Evolutionary conservation across 2,113 vertebrate species (phyloP).

Genomic region (Salminus brasiliensis): DNA sequence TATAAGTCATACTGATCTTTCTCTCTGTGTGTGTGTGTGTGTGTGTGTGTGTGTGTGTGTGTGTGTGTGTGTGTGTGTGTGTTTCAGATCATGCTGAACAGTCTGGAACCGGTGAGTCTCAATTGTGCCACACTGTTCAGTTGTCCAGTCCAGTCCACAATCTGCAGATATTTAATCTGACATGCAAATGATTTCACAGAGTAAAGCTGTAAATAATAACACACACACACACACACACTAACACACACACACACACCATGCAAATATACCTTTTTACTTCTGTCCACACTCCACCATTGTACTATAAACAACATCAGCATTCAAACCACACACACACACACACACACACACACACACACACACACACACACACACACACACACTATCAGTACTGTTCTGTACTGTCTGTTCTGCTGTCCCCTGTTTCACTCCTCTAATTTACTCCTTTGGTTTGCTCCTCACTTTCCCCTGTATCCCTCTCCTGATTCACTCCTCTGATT

Average conservation of each 20-base stretch:
- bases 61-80: slow-evolving; percentile 16
- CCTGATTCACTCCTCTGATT: no score
- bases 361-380: no score
- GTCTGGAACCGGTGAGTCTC: slow-evolving; percentile 72
- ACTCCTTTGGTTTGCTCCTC: not conserved
- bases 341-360: not conserved
- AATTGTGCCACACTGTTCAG: not conserved
- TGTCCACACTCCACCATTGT: not conserved
- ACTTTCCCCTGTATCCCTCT: accelerated
- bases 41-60: not conserved
- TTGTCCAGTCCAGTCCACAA: not conserved
- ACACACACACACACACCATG: not conserved
- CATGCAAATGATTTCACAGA: slow-evolving; percentile 31
- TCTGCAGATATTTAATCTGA: slow-evolving; percentile 3
- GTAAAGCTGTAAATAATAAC: not conserved
- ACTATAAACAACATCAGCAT: not conserved
- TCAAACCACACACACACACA: not conserved
- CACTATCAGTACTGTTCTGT: not conserved
- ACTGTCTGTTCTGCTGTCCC: not conserved
- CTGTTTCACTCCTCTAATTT: not conserved
- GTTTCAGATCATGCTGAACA: slow-evolving; percentile 60
- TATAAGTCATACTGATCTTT: no score
- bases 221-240: not conserved
- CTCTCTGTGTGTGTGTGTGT: no score
- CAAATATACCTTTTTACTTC: no score